A percentile compares a stretch with the other conserved stretches of the same genome.
phyloP scores from a whole-genome alignment of 2,797 vertebrate species.

The Chrosomus eos region DNA sequence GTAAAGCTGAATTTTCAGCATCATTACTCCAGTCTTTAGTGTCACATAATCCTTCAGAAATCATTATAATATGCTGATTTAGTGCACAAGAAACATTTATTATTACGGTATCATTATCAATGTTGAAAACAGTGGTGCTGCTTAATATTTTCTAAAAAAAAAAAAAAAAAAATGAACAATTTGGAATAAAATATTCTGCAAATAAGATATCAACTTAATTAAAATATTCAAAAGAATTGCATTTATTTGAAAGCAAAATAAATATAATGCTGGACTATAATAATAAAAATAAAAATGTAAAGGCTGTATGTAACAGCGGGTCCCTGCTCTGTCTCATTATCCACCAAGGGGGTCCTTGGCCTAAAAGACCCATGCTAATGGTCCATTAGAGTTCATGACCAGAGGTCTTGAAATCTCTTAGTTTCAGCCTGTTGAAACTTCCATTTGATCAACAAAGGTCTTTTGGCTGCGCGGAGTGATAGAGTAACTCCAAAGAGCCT shows the following conservation, averaged over 20 bases:
- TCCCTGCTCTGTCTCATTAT: background rate
- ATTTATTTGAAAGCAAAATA: background rate
- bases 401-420: conserved; percentile 32
- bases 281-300: background rate
- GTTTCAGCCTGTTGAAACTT: conserved; percentile 17
- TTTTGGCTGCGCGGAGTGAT: conserved; percentile 7
- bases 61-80: background rate
- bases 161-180: no score
- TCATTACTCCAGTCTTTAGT: background rate
- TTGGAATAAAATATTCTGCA: no score
- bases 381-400: conserved; percentile 17
- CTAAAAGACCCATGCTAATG: background rate
- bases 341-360: background rate
- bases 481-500: conserved; percentile 25
- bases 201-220: no score
- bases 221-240: background rate
- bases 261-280: background rate
- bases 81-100: background rate
- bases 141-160: background rate
- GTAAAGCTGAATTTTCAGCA: background rate
- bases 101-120: background rate
- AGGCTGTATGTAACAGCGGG: background rate
- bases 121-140: background rate
- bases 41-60: background rate
- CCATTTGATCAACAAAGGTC: background rate